Conservation (phyloP, 2,888 invertebrate species). For the Germaria angustata region DNA sequence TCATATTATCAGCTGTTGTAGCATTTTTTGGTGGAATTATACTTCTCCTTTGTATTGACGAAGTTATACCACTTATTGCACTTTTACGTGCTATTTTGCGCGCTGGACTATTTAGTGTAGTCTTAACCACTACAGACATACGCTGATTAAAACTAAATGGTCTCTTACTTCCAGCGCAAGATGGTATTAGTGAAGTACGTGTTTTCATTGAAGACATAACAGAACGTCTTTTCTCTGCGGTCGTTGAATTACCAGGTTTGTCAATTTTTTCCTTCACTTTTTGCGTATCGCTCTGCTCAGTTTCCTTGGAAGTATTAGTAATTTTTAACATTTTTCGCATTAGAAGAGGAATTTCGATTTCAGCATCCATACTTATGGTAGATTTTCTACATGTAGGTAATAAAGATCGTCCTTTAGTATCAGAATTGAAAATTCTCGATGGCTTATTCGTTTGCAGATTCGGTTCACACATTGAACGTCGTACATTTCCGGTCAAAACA, state of each 20-base stretch:
- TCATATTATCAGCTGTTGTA: not conserved
- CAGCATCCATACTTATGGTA: slow-evolving; percentile 45
- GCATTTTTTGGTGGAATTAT: slow-evolving; percentile 14
- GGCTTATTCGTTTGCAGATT: slow-evolving; percentile 66
- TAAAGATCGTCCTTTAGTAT: slow-evolving; percentile 53
- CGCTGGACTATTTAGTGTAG: slow-evolving; percentile 77
- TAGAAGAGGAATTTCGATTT: slow-evolving; percentile 72
- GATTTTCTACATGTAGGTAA: slow-evolving; percentile 47
- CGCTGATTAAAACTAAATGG: slow-evolving; percentile 72
- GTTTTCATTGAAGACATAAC: not conserved
- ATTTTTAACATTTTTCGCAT: slow-evolving; percentile 73
- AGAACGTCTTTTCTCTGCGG: slow-evolving; percentile 27
- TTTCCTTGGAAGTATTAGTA: slow-evolving; percentile 47
- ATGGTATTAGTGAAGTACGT: slow-evolving; percentile 58
- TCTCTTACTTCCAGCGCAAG: slow-evolving; percentile 67
- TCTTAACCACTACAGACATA: slow-evolving; percentile 78
- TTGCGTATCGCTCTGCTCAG: not conserved
- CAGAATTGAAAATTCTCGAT: slow-evolving; percentile 55
- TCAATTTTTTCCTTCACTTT: not conserved
- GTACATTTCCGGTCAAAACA: not conserved
- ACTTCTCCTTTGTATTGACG: slow-evolving; percentile 49
- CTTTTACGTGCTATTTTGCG: slow-evolving; percentile 71
- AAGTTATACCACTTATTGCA: slow-evolving; percentile 18
- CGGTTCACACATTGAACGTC: slow-evolving; percentile 65
- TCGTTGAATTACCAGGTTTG: not conserved